Conservation (phyloP, 2,888 invertebrate species). For the Venustoraphidia nigricollis region DNA sequence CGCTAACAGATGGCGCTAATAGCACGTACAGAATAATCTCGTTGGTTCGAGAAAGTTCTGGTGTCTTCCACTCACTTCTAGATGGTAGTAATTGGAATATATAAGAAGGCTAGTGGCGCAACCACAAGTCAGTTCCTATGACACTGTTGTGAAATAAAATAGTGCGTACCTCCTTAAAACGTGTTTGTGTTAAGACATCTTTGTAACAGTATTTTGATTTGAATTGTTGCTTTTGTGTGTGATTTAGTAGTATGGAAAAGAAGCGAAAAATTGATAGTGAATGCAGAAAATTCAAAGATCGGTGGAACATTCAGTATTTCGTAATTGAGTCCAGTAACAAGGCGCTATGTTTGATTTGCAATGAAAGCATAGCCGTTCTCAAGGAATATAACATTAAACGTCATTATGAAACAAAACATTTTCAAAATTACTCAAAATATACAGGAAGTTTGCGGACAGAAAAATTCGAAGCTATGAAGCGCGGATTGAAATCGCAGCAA, state of each 20-base stretch:
- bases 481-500: conserved; percentile 15
- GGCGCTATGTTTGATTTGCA: conserved; percentile 15
- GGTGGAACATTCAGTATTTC: conserved; percentile 12
- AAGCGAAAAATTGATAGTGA: conserved; percentile 9
- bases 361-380: conserved; percentile 9
- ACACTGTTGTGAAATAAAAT: conserved; percentile 10
- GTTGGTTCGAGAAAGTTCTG: conserved; percentile 7
- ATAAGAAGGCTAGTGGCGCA: conserved; percentile 7
- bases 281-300: conserved; percentile 13
- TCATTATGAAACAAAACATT: conserved; percentile 17
- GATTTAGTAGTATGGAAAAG: conserved; percentile 11
- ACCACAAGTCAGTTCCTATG: conserved; percentile 7
- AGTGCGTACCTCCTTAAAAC: conserved; percentile 7
- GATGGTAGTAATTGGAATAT: conserved; percentile 6
- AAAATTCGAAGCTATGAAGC: conserved; percentile 16
- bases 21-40: conserved; percentile 6
- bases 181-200: neutral
- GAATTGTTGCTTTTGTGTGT: conserved; percentile 9
- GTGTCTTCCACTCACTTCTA: conserved; percentile 8
- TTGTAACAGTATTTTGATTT: conserved; percentile 8
- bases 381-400: too few relatives aligned
- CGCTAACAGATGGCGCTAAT: conserved; percentile 7
- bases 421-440: conserved; percentile 16
- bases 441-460: conserved; percentile 16
- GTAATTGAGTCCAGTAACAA: conserved; percentile 15